Evolutionary conservation across 2,797 vertebrate species (phyloP).

Genomic region (Garrulus glandarius): DNA sequence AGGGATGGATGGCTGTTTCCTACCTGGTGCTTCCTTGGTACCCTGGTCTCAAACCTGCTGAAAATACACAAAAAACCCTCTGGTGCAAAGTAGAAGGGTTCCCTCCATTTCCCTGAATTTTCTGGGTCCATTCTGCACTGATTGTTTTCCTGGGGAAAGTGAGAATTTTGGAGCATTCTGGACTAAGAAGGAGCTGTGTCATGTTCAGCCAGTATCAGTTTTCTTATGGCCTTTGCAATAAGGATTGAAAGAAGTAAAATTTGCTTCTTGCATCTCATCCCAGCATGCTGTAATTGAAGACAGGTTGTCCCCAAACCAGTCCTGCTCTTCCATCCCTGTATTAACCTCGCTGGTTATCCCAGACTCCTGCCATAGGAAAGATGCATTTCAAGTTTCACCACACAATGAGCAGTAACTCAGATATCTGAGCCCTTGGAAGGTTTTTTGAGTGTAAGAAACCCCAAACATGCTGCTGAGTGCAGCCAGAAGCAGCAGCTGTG

Average conservation of each 20-base stretch:
- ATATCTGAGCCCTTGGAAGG: neutral
- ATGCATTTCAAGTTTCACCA: neutral
- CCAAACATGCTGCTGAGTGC: neutral
- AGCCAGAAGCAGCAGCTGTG: neutral
- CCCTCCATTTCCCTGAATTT: neutral
- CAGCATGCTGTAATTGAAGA: accelerated
- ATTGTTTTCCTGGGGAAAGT: neutral
- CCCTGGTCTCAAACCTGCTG: neutral
- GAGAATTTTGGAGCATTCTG: neutral
- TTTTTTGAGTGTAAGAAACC: neutral
- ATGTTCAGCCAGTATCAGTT: neutral
- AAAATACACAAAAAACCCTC: neutral
- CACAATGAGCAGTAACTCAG: neutral
- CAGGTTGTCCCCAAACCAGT: neutral
- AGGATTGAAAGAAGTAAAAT: neutral
- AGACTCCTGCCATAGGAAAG: neutral
- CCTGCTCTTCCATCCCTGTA: neutral
- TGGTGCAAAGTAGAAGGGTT: neutral
- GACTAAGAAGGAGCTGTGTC: neutral
- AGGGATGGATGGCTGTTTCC: neutral
- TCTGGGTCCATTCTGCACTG: neutral
- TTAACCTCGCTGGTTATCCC: neutral
- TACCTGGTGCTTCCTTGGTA: neutral
- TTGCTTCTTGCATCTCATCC: accelerated
- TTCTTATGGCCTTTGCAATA: neutral